Base-by-base conservation (phyloP, 2,113 vertebrate genomes). In the Aegithalos caudatus region DNA sequence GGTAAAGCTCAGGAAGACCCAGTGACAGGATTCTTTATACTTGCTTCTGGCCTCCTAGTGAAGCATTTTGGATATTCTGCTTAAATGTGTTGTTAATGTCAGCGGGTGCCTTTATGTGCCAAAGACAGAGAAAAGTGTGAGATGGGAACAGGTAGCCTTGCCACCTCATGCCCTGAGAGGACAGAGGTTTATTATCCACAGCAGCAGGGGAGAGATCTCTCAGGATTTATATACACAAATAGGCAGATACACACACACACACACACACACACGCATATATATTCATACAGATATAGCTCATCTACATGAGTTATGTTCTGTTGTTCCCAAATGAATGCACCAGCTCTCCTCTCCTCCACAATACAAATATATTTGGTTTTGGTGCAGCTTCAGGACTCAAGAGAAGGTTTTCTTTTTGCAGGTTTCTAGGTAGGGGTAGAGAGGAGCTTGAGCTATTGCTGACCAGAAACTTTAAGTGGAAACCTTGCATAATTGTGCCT, bases 101-200 rank as follows among this genome's bases (percentile, higher is more conserved):
- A 3, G 35, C 57, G 50, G 67, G 33, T 50, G 27, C 44, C 38
- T 85, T 72, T 48, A 38, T 12, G 57, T 25, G 27, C 27, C 45
- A 44, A 67, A 69, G 72, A 38, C 3, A 12, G 31, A 0, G 2
- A 51, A 47, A 50, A 54, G 23, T 0, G 0, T 82, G 70, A 85
- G 61, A 71, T 2, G 6, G 23, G 54, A 23, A n/a, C 29, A 76
- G 37, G 58, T 48, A 47, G 58, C 44, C 21, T 92, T 78, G 27
- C 35, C 29, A 40, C 70, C n/a, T 85, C 0, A 0, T 50, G 58
- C 8, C 13, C 14, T 0, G 0, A 29, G 54, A 56, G 45, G 24
- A 60, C 58, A 58, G 48, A 82, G 37, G 8, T 58, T 77, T 80
- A 85, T 40, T 76, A 38, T 38, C 48, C 58, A 60, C 14, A 86